Base-by-base conservation (phyloP, 2,113 vertebrate species). In the Stegastes partitus region DNA sequence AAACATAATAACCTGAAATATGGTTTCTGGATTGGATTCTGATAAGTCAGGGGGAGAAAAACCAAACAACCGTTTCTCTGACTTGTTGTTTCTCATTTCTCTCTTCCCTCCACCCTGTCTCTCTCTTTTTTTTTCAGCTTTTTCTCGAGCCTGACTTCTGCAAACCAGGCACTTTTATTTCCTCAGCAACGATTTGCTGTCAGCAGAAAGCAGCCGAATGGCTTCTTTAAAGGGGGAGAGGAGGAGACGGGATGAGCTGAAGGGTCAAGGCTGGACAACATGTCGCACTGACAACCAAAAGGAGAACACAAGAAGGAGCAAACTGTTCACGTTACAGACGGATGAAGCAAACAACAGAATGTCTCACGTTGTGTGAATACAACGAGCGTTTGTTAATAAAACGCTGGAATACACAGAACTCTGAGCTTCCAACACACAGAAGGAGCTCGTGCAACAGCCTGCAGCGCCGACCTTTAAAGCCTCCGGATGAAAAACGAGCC, bases 181-280 rank as follows among this genome's bases (percentile, higher is more conserved):
- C 70, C 70, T 50, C 39, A 25, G 23, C 56, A 84, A 83, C n/a
- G 62, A 86, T 85, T 88, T 87, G 5, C 81, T 87, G 90, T 88
- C 89, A 89, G 92, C 86, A 84, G 68, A 88, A 87, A 85, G 59
- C 37, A 74, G 49, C 78, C 66, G 71, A 39, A 62, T 0, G 1
- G 65, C 78, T 82, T 72, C 67, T 42, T 79, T 50, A 71, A 58
- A 70, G 68, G 82, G 51, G 55, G 25, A 63, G 44, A 34, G 56
- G 25, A 31, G 54, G 61, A 79, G 72, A 65, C 64, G 44, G 62
- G 55, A 28, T 77, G 7, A 37, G 22, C 68, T 62, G 47, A 70
- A 80, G 53, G 42, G 64, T 66, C 2, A 25, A 62, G 47, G 28
- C 19, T 16, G 50, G 66, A 18, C 22, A 54, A 25, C 16, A 65